Base-by-base conservation (phyloP, 2,888 invertebrate species). In the Hylaea fasciaria region DNA sequence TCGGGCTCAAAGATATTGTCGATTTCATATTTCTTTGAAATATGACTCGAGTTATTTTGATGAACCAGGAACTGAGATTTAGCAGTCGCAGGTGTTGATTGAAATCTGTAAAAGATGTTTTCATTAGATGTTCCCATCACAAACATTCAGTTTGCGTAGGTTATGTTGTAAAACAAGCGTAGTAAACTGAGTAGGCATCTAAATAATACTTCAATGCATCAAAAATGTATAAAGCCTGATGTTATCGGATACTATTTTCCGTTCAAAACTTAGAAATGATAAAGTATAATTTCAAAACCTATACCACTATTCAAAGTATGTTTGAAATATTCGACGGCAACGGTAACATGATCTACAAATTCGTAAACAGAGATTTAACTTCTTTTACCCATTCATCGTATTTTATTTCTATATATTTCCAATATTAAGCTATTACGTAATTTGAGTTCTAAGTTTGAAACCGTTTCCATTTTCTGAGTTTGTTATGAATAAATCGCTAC, bases 11-110 rank as follows among this genome's bases (percentile, higher is more conserved):
- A 71, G 70, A 73, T 71, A 75, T 76, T 72, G 69, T 71, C 65
- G 61, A 70, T 65, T 72, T 77, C 74, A 76, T 72, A 66, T 67
- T 83, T 82, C 81, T 78, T 60, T 69, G 81, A 82, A 80, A 69
- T 69, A 68, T 73, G 65, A 60, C 56, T 68, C 62, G 64, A 71
- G 64, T 68, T 72, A 71, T 74, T 76, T 71, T 72, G 72, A 76
- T 72, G 73, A 76, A 70, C 72, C 70, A 59, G 60, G 65, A 62
- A 55, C 22, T 28, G 49, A 50, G 13, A 40, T 39, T 63, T 57
- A 47, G 41, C 57, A 46, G 49, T 48, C 39, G 47, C 64, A 64
- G 64, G 58, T 69, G 65, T 58, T 60, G 56, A 64, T 64, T 46
- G 39, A 56, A 60, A 62, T 39, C 47, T 59, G 37, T 44, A 44